Conservation (phyloP, 2,888 invertebrate genomes). For the Eristalis intricaria region DNA sequence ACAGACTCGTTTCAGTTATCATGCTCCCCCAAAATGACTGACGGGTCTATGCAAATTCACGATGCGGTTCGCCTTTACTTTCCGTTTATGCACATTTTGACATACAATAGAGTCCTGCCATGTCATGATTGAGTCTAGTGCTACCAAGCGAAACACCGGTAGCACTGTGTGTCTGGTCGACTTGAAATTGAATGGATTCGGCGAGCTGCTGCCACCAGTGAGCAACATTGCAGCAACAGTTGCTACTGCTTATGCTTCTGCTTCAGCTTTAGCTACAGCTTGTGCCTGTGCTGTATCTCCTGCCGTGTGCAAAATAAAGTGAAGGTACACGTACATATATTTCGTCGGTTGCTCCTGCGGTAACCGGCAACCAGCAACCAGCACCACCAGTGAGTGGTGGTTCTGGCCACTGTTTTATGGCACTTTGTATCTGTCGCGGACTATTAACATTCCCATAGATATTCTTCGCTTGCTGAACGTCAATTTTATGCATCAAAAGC, state of each 20-base stretch:
- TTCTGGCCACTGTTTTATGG: slow-evolving; percentile 59
- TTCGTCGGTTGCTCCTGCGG: slow-evolving; percentile 29
- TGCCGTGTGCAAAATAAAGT: slow-evolving; percentile 1
- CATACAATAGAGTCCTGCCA: slow-evolving; percentile 72
- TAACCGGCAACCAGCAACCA: slow-evolving; percentile 33
- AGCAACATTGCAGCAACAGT: slow-evolving; percentile 32
- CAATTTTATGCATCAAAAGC: slow-evolving; percentile 63
- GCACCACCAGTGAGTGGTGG: slow-evolving; percentile 17
- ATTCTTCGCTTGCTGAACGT: slow-evolving; percentile 42
- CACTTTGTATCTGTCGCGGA: slow-evolving; percentile 69
- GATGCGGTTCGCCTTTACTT: slow-evolving; percentile 69
- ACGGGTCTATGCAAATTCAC: slow-evolving; percentile 72
- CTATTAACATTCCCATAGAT: slow-evolving; percentile 70
- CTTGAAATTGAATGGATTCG: slow-evolving; percentile 69
- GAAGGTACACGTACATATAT: slow-evolving; percentile 8
- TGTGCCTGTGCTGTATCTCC: background rate
- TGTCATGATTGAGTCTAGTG: slow-evolving; percentile 72
- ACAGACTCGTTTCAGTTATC: slow-evolving; percentile 32
- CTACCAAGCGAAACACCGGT: slow-evolving; percentile 64
- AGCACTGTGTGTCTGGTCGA: slow-evolving; percentile 57
- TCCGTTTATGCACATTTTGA: slow-evolving; percentile 69
- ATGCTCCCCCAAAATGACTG: slow-evolving; percentile 61
- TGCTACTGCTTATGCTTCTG: background rate
- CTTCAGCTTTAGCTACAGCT: background rate
- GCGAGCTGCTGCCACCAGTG: slow-evolving; percentile 41